A percentile compares a stretch with the other conserved stretches of the same genome.
Evolutionary conservation across 2,113 vertebrate species (phyloP).

Genomic region (Lampris incognitus): DNA sequence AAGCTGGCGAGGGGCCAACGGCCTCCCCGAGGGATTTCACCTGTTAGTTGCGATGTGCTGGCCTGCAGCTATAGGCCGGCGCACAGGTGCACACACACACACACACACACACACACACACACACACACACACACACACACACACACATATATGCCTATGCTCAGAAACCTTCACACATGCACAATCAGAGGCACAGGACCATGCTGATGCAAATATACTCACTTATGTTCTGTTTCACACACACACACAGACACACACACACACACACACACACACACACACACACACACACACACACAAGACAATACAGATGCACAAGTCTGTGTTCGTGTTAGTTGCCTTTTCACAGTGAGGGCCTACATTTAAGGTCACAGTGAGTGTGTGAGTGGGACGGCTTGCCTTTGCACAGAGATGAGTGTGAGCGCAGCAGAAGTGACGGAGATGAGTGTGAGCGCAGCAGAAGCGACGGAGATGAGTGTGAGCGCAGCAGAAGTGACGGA

Average conservation of each 20-base stretch:
- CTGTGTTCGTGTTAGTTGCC: too few relatives aligned
- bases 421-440: conserved; percentile 5
- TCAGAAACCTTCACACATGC: not conserved
- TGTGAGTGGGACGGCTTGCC: not conserved
- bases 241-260: not conserved
- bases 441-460: too few relatives aligned
- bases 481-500: too few relatives aligned
- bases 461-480: too few relatives aligned
- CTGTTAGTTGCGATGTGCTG: not conserved
- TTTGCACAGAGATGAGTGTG: not conserved
- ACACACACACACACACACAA: not conserved
- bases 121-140: not conserved
- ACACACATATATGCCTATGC: not conserved
- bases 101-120: not conserved
- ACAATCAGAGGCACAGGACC: not conserved
- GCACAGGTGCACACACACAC: not conserved
- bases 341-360: too few relatives aligned
- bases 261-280: conserved; percentile 10
- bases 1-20: not conserved
- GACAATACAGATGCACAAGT: too few relatives aligned
- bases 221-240: too few relatives aligned
- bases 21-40: too few relatives aligned
- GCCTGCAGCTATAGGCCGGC: not conserved
- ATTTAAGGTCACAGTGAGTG: not conserved
- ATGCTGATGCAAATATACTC: too few relatives aligned